Evolutionary conservation across 2,113 vertebrate genomes (phyloP), one percentile per base, ranked within the genome.

Genomic region (Labrus mixtus): DNA sequence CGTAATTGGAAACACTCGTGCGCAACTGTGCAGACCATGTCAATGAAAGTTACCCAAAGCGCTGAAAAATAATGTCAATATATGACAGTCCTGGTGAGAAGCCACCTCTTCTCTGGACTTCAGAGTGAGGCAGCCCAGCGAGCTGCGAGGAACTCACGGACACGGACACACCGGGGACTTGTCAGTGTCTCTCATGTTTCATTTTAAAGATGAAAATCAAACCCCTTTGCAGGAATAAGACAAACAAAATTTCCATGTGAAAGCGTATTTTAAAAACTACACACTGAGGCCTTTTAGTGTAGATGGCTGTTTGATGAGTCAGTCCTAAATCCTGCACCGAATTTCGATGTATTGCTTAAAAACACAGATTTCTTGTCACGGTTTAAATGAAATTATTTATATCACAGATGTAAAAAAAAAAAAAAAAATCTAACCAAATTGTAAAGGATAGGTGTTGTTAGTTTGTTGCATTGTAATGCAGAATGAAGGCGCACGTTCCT

Each of bases 251-350:
- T n/a, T 12, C 17, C 1, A 54, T 4, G 5, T 19, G 64, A 6
- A 41, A 20, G n/a, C 15, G 1, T 5, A 10, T 48, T 79, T 39
- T 8, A 68, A 50, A 25, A 45, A 8, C 9, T 9, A 19, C 61
- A 9, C 8, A 9, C 23, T 17, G 23, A 73, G 78, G 78, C 81
- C 74, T 51, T 75, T 71, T 29, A 8, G 12, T 6, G 54, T 10
- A 48, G 8, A 29, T 33, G 6, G 0, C 29, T 33, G 29, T 3
- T 9, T 39, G 51, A 41, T 41, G 11, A 41, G 8, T 11, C 39
- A 41, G 39, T 9, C 39, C 8, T 41, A 41, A 41, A 41, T 41
- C 39, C 41, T 45, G 11, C 43, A 45, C 3, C 6, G 17, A 5
- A 17, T 17, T 17, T 17, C 6, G 16, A 6, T 56, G 36, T 45